Evolutionary conservation across 1,140 invertebrate species (phyloP), one percentile per base, ranked within the genome.

Genomic region (Asbolus verrucosus): DNA sequence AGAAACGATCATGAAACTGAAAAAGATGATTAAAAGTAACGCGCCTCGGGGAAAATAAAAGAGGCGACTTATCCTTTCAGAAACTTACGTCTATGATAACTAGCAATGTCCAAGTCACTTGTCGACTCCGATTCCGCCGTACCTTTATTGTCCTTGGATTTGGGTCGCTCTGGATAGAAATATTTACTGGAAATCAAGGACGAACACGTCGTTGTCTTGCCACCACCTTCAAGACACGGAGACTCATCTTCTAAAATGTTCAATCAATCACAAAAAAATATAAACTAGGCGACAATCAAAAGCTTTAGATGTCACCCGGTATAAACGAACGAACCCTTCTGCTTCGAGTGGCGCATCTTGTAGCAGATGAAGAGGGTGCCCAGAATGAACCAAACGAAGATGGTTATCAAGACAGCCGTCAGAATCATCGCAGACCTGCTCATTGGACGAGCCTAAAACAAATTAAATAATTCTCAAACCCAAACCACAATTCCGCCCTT

Each of bases 301-400:
- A n/a, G n/a, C n/a, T n/a, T n/a, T n/a, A n/a, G n/a, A n/a, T n/a
- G n/a, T n/a, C n/a, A n/a, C n/a, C n/a, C n/a, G n/a, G n/a, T n/a
- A n/a, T n/a, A 46, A 30, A 43, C 27, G 14, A 27, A 14, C 54
- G 6, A 9, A 27, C 16, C 15, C 15, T 33, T 27, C 11, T 39
- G 39, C 39, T 5, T 67, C 50, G 14, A 31, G 67, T 60, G 21
- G 9, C 71, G 74, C 39, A 79, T 78, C 14, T 76, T 67, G 46
- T 75, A 79, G 62, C 78, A 80, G 19, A 80, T 75, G 61, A 80
- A 80, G 5, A 73, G 65, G 3, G 76, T 74, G 0, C 78, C 79
- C 11, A 80, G 65, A 6, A 77, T 15, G 68, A 80, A 80, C 78
- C 79, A 80, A 8, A 79, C 67, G 6, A 79, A 46, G 18, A 80